These are phyloP conservation scores for Indri indri DNA, from an alignment of 2,113 vertebrate genomes.

Conservation along the genomic window DNA sequence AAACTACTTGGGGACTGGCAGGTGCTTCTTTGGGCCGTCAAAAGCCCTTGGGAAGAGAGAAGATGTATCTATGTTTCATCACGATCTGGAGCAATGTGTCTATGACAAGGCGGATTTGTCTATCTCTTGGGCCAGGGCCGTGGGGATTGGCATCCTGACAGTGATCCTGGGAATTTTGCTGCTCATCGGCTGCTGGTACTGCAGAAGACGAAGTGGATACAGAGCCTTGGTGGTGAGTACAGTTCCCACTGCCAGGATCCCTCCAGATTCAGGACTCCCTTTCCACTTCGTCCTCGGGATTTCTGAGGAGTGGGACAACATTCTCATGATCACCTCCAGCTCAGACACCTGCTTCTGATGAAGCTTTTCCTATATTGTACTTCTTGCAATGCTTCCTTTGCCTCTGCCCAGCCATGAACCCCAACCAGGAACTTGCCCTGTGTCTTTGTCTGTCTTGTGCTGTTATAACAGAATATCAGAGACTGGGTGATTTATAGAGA, in stretches of 20 bases:
- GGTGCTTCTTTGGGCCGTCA: background rate
- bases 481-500: background rate
- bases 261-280: background rate
- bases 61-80: background rate
- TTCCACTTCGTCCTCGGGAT: conserved; percentile 2
- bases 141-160: conserved; percentile 91
- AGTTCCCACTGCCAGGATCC: background rate
- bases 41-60: background rate
- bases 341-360: background rate
- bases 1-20: background rate
- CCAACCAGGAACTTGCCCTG: background rate
- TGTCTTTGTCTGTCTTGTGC: background rate
- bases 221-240: conserved; percentile 89
- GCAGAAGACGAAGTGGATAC: conserved; percentile 91
- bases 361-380: background rate
- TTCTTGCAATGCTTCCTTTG: background rate
- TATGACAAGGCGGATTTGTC: background rate
- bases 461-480: background rate
- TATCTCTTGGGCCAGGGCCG: conserved; percentile 86
- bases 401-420: background rate
- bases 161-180: conserved; percentile 90
- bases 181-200: conserved; percentile 94
- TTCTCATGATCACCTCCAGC: background rate
- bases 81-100: background rate
- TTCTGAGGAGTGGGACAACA: background rate